Evolutionary conservation across 2,888 invertebrate species (phyloP), one percentile per base, ranked within the genome.

Genomic region (Agrenia bidenticulata): DNA sequence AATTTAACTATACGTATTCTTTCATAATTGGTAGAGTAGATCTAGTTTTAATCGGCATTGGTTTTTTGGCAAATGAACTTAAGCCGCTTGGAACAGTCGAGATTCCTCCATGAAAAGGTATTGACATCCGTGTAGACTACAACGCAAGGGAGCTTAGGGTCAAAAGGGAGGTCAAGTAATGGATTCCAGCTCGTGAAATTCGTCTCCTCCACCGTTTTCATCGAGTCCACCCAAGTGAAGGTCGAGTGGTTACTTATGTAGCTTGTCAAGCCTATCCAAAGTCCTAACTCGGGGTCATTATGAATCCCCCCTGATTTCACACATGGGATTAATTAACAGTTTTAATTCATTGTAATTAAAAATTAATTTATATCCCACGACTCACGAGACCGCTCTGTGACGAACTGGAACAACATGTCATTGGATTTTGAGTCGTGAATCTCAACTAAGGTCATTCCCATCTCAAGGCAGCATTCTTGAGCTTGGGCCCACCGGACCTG

Each of bases 221-320:
- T 32, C 2, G 55, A 55, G n/a, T 17, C 9, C 24, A 37, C 27
- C 55, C 55, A 55, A 5, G 27, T 55, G 32, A 55, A 55, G 2
- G 55, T 32, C 5, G 55, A 27, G 27, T 55, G 55, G 32, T 55
- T 55, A n/a, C 11, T 11, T 4, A 55, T 27, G 17, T 55, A n/a
- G 27, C 55, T 55, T n/a, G 55, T 55, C 55, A 27, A 55, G 11
- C 55, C 55, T 4, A 55, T n/a, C 55, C 55, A 55, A 13, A 55
- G 15, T 19, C 55, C 55, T 4, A 17, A 27, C 9, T 26, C 55
- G 2, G 55, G 55, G n/a, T 26, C 26, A 9, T 55, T 37, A 32
- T 55, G 55, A n/a, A 27, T 17, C 7, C 15, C 32, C 2, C 15
- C 55, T 55, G 17, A 15, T 9, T 45, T n/a, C 7, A 45, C 4